Percentiles rank a stretch among this genome's conserved stretches.
Evolutionary conservation across 2,797 vertebrate species (phyloP).

Genomic region (Sebastes trivittatus): DNA sequence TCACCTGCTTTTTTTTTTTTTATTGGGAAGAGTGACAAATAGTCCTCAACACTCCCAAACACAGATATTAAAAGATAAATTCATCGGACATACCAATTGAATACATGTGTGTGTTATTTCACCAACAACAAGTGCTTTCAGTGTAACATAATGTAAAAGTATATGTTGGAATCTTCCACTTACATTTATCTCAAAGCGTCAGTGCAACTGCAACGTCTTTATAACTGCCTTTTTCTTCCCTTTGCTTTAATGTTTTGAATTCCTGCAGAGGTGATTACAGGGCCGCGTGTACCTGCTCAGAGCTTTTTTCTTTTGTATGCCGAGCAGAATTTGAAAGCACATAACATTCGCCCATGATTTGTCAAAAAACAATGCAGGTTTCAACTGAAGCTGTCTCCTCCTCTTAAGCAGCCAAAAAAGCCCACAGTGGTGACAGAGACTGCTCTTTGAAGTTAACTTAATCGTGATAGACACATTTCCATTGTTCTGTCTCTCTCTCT

Average conservation of each 20-base stretch:
- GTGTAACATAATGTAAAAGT: neutral
- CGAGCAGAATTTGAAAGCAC: conserved; percentile 32
- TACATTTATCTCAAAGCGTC: conserved; percentile 17
- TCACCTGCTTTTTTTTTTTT: neutral
- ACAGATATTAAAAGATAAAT: neutral
- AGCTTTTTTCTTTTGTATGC: conserved; percentile 26
- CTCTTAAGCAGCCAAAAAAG: conserved; percentile 31
- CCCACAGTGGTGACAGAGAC: conserved; percentile 21
- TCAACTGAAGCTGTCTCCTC: conserved; percentile 23
- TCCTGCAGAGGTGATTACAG: conserved; percentile 38
- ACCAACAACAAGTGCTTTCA: neutral
- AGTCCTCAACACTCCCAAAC: neutral
- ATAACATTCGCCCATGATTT: conserved; percentile 27
- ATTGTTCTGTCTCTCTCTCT: neutral
- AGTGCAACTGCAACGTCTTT: neutral
- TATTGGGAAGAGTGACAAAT: neutral
- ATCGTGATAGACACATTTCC: conserved; percentile 31
- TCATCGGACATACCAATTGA: neutral
- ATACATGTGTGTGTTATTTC: neutral
- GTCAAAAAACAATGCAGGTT: conserved; percentile 21
- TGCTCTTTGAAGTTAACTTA: conserved; percentile 40
- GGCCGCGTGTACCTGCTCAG: neutral
- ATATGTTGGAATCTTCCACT: neutral
- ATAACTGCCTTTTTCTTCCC: neutral
- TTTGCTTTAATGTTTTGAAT: conserved; percentile 17